These are phyloP conservation scores for Phoxinus phoxinus DNA, from an alignment of 2,113 vertebrate genomes.

Conservation along the genomic window DNA sequence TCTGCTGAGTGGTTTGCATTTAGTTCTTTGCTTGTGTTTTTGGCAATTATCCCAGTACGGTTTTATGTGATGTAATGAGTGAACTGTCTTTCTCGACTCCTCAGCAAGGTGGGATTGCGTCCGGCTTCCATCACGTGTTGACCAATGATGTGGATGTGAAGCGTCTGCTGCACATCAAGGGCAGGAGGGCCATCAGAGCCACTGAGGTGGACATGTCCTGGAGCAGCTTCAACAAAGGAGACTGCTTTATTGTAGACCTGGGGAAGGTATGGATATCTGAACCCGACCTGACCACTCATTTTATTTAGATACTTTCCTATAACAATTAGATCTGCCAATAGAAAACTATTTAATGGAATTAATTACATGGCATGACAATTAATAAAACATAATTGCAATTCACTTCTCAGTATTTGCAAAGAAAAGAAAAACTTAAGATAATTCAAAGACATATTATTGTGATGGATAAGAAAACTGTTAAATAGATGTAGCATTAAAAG, in stretches of 20 bases:
- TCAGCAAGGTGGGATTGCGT: conserved; percentile 80
- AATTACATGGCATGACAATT: too few species aligned
- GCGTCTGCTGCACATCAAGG: conserved; percentile 78
- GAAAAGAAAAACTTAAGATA: too few species aligned
- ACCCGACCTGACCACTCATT: neutral
- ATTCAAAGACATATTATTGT: too few species aligned
- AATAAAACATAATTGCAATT: too few species aligned
- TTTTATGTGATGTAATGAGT: neutral
- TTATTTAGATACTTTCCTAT: neutral
- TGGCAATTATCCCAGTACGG: neutral
- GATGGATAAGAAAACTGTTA: too few species aligned
- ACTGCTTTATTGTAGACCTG: conserved; percentile 81
- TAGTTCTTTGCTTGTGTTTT: neutral
- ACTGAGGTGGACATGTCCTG: conserved; percentile 74
- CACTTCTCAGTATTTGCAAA: too few species aligned
- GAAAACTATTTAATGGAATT: neutral
- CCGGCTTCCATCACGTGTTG: conserved; percentile 77
- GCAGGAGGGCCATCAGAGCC: conserved; percentile 76
- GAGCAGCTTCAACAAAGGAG: conserved; percentile 79
- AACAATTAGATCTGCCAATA: neutral
- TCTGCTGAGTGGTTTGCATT: neutral
- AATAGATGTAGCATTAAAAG: too few species aligned
- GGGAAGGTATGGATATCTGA: conserved; percentile 59
- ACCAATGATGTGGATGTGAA: conserved; percentile 69
- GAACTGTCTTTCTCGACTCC: conserved; percentile 1